Evolutionary conservation across 2,888 invertebrate genomes (phyloP).

Genomic region (Poecilobothrus nobilitatus): DNA sequence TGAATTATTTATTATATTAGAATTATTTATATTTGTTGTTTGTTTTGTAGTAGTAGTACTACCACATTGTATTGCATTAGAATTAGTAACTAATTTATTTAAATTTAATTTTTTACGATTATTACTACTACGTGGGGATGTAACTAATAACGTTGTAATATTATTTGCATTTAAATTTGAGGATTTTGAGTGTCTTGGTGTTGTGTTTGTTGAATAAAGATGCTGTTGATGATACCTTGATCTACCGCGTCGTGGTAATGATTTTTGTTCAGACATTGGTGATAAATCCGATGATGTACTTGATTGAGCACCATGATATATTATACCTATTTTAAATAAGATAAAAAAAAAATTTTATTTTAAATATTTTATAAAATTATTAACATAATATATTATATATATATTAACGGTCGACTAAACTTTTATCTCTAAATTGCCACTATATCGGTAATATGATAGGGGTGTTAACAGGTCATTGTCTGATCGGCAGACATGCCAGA

Average conservation of each 20-base stretch:
- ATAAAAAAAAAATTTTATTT: conserved; percentile 7
- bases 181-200: conserved; percentile 44
- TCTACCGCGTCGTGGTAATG: conserved; percentile 61
- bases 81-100: conserved; percentile 37
- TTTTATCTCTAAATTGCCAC: too few species aligned
- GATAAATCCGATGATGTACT: conserved; percentile 70
- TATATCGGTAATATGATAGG: too few species aligned
- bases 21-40: conserved; percentile 27
- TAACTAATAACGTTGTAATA: conserved; percentile 34
- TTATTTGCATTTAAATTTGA: conserved; percentile 40
- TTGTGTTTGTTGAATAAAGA: conserved; percentile 47
- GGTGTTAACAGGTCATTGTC: too few species aligned
- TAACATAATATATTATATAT: too few species aligned
- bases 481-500: too few species aligned
- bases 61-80: conserved; percentile 41
- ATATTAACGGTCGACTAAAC: too few species aligned
- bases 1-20: conserved; percentile 11
- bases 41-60: conserved; percentile 42
- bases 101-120: conserved; percentile 42
- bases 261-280: conserved; percentile 70
- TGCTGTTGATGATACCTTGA: conserved; percentile 55
- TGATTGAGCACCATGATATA: conserved; percentile 66
- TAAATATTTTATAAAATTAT: too few species aligned
- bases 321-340: conserved; percentile 51
- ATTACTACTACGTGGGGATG: conserved; percentile 43